These are phyloP conservation scores for Amphipyra tragopoginis DNA, from an alignment of 2,888 invertebrate species.

Conservation along the genomic window DNA sequence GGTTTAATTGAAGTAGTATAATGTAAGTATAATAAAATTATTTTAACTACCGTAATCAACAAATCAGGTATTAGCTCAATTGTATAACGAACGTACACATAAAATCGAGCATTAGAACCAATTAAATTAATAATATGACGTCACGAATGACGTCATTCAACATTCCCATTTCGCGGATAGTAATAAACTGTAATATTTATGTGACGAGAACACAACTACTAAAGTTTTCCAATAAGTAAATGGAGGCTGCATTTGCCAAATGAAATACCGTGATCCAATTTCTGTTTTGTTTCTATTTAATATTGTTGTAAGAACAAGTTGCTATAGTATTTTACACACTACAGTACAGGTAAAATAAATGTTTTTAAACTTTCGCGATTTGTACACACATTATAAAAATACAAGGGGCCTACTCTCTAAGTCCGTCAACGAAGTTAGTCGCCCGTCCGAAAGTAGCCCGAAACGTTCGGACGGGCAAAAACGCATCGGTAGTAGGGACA, in stretches of 20 bases:
- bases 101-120: conserved; percentile 44
- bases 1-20: too few relatives aligned
- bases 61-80: conserved; percentile 22
- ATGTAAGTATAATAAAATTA: conserved; percentile 6
- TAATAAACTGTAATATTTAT: conserved; percentile 58
- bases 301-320: conserved; percentile 1
- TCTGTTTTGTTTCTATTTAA: conserved; percentile 43
- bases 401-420: too few relatives aligned
- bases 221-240: conserved; percentile 67
- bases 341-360: too few relatives aligned
- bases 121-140: conserved; percentile 40
- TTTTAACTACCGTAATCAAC: conserved; percentile 9
- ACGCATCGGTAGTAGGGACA: too few relatives aligned
- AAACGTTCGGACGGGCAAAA: too few relatives aligned
- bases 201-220: conserved; percentile 42
- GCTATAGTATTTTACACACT: too few relatives aligned
- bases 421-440: too few relatives aligned
- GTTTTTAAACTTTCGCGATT: too few relatives aligned
- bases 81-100: conserved; percentile 34
- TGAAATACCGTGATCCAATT: conserved; percentile 56
- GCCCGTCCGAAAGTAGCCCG: too few relatives aligned
- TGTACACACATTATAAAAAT: too few relatives aligned
- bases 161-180: conserved; percentile 48
- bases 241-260: conserved; percentile 67
- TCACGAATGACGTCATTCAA: conserved; percentile 40